Base-by-base conservation (phyloP, 2,888 invertebrate genomes). In the Apodemia hepburni region DNA sequence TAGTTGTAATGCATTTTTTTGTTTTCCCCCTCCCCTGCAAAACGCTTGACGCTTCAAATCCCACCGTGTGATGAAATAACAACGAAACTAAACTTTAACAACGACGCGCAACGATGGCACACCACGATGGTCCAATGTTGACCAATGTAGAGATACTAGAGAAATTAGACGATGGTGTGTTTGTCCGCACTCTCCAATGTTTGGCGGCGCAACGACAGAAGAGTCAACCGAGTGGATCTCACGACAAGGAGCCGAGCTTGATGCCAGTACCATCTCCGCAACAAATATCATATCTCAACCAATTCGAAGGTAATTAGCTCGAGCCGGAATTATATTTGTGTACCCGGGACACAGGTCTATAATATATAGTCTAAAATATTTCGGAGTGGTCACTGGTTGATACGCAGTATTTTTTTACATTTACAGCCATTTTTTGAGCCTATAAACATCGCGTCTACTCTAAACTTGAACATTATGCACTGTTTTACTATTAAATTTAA, bases 181-280 rank as follows among this genome's bases (percentile, higher is more conserved):
- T 92, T 82, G 92, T 92, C 68, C 82, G 94, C 84, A 81, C 91
- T 63, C 87, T 92, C 71, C 91, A 93, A 92, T 79, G 93, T 85
- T 81, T 92, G 84, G 81, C 92, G 76, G 92, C 87, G 75, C 87
- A 85, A 73, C 88, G 90, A 73, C 87, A 91, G 86, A 91, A 91
- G 87, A 87, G 84, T 70, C 88, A 89, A 75, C 86, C 87, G 69
- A 76, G 80, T 73, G 79, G 79, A 71, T 71, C 78, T 63, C 84
- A 84, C 65, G 93, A 92, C 65, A 96, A 97, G 92, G 97, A 97
- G 86, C 96, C 97, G 62, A 98, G 97, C 85, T 93, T 98, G 79
- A 97, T 98, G 96, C 98, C 98, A 69, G 98, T 98, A 75, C 98
- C 98, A 71, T 98, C 98, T 70, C 98, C 98, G 64, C 98, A 98